Evolutionary conservation across 2,797 vertebrate genomes (phyloP).

Genomic region (Buceros bicornis): DNA sequence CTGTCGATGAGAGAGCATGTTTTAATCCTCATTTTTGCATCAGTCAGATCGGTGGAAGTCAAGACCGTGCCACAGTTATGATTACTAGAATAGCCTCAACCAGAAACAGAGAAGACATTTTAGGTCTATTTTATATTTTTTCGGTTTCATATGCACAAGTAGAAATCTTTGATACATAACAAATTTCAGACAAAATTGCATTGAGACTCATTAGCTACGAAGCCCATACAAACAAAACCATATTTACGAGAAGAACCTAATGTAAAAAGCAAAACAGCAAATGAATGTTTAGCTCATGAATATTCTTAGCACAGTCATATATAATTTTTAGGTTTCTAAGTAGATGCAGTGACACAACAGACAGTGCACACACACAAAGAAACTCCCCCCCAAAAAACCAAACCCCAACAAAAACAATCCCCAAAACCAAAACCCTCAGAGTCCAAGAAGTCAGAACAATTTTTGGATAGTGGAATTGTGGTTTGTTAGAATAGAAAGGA

Average conservation of each 20-base stretch:
- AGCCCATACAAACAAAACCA: not conserved
- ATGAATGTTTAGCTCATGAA: not conserved
- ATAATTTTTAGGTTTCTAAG: not conserved
- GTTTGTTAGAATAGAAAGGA: slow-evolving; percentile 21
- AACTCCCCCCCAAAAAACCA: too few species aligned
- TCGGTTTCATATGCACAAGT: not conserved
- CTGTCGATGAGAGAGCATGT: not conserved
- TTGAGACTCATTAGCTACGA: not conserved
- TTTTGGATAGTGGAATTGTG: not conserved
- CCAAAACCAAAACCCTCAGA: not conserved
- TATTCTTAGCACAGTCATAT: not conserved
- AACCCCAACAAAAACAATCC: not conserved
- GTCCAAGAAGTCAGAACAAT: not conserved
- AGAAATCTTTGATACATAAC: not conserved
- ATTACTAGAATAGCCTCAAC: not conserved
- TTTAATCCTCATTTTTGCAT: not conserved
- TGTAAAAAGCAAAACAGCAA: not conserved
- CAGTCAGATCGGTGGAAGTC: not conserved
- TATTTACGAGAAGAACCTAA: not conserved
- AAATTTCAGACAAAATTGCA: not conserved
- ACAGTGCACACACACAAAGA: not conserved
- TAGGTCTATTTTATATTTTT: not conserved
- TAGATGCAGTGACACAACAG: not conserved
- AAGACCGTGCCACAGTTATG: not conserved
- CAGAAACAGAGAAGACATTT: not conserved